Evolutionary conservation across 2,888 invertebrate species (phyloP).

Genomic region (Desoria tigrina): DNA sequence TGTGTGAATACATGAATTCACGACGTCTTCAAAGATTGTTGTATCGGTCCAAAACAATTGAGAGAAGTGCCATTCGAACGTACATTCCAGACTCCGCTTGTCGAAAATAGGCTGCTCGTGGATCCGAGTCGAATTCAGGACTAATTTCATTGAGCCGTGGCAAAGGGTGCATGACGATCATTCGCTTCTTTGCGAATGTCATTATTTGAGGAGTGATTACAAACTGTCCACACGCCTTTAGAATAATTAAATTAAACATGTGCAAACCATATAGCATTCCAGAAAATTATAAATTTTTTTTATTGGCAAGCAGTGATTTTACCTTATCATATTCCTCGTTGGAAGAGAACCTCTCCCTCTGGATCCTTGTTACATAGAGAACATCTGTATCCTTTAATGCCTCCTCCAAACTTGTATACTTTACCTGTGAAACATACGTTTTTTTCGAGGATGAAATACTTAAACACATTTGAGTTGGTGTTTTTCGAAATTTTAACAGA

Average conservation of each 20-base stretch:
- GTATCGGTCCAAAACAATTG: conserved; percentile 75
- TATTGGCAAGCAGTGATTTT: too few relatives aligned
- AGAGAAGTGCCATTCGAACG: conserved; percentile 94
- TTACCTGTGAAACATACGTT: not conserved
- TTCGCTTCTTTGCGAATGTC: conserved; percentile 88
- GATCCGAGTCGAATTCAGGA: conserved; percentile 91
- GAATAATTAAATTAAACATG: too few relatives aligned
- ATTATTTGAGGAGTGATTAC: conserved; percentile 93
- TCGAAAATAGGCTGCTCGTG: conserved; percentile 95
- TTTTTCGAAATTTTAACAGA: too few relatives aligned
- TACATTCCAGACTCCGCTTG: conserved; percentile 98
- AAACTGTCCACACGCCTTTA: conserved; percentile 82
- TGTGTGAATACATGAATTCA: too few relatives aligned
- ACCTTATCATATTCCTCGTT: conserved; percentile 85
- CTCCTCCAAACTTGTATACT: conserved; percentile 67
- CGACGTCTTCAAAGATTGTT: conserved; percentile 5
- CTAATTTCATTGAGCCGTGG: conserved; percentile 94
- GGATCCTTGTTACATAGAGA: conserved; percentile 96
- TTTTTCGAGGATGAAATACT: not conserved
- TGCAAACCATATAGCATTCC: too few relatives aligned
- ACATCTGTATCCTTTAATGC: conserved; percentile 93
- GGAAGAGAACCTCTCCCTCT: conserved; percentile 83
- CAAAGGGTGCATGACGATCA: conserved; percentile 96
- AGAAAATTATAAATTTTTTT: too few relatives aligned
- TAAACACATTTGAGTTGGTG: too few relatives aligned